Conservation (phyloP, 92 coral and sea anemone genomes). For the Plumapathes pennacea region DNA sequence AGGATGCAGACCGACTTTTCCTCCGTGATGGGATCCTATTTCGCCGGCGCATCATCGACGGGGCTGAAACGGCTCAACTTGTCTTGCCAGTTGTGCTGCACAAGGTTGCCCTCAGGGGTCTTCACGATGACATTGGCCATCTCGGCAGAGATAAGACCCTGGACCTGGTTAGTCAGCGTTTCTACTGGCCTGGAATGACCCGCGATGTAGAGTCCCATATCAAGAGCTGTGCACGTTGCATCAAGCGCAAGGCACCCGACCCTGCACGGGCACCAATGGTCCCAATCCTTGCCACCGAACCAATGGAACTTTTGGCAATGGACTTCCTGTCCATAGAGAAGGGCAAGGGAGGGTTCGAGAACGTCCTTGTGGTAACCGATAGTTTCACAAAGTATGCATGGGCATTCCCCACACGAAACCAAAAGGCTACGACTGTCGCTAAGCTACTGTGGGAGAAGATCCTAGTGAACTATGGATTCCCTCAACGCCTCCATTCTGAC, state of each 20-base stretch:
- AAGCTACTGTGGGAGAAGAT: conserved; percentile 34
- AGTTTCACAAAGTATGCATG: conserved; percentile 31
- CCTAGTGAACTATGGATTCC: conserved; percentile 26
- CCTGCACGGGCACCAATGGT: conserved; percentile 17
- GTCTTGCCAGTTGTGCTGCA: conserved; percentile 17
- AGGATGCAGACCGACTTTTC: too few species aligned
- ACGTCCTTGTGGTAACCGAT: conserved; percentile 46
- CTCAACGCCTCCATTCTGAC: conserved; percentile 28
- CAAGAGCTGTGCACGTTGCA: conserved; percentile 7
- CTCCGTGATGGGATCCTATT: conserved; percentile 14
- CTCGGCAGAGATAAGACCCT: conserved; percentile 32
- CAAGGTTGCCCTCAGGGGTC: conserved; percentile 6
- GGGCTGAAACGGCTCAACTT: conserved; percentile 11
- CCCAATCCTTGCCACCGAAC: conserved; percentile 16
- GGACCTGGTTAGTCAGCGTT: conserved; percentile 21
- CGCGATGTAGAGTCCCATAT: conserved; percentile 8
- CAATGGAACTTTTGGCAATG: conserved; percentile 20
- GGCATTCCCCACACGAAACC: conserved; percentile 48
- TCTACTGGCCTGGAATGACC: conserved; percentile 42
- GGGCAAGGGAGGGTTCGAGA: conserved; percentile 26
- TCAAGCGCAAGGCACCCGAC: conserved; percentile 28
- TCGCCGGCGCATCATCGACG: conserved; percentile 9
- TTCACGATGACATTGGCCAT: conserved; percentile 30
- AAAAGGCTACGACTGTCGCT: conserved; percentile 44
- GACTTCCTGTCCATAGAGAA: conserved; percentile 43